Evolutionary conservation across 2,113 vertebrate genomes (phyloP).

Genomic region (Sakesphorus luctuosus): DNA sequence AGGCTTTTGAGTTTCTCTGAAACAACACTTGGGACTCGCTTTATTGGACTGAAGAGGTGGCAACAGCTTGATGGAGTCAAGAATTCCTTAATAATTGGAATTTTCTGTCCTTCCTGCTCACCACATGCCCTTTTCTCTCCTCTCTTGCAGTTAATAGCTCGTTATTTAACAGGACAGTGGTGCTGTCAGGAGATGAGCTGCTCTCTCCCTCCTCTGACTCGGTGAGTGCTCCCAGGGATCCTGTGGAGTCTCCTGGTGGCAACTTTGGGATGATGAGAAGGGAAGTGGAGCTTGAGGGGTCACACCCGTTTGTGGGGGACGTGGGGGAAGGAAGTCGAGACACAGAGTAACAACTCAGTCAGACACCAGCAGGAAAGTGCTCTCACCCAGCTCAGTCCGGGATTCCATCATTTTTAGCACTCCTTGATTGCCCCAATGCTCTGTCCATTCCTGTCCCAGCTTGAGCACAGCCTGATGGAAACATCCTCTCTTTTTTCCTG

Average conservation of each 20-base stretch:
- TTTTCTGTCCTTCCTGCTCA: background rate
- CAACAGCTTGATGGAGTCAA: background rate
- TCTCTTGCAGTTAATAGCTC: slow-evolving; percentile 85
- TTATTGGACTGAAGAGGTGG: background rate
- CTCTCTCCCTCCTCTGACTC: slow-evolving; percentile 70
- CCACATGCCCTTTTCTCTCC: background rate
- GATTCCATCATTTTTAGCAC: background rate
- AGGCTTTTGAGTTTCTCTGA: background rate
- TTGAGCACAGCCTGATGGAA: background rate
- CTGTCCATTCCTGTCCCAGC: background rate
- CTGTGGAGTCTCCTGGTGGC: background rate
- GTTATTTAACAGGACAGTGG: slow-evolving; percentile 61
- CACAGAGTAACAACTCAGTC: background rate
- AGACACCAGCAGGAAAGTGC: background rate
- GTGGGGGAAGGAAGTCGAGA: background rate
- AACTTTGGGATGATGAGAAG: background rate
- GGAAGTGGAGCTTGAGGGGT: background rate
- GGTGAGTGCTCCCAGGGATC: slow-evolving; percentile 74
- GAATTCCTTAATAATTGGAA: background rate
- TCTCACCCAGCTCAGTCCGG: background rate
- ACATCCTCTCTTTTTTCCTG: slow-evolving; percentile 31
- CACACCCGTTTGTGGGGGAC: background rate
- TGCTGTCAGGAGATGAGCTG: slow-evolving; percentile 59
- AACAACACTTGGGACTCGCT: background rate
- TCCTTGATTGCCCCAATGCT: background rate